A percentile compares a stretch with the other conserved stretches of the same genome.
Conservation (phyloP, 2,113 vertebrate genomes). For the Rhea pennata region DNA sequence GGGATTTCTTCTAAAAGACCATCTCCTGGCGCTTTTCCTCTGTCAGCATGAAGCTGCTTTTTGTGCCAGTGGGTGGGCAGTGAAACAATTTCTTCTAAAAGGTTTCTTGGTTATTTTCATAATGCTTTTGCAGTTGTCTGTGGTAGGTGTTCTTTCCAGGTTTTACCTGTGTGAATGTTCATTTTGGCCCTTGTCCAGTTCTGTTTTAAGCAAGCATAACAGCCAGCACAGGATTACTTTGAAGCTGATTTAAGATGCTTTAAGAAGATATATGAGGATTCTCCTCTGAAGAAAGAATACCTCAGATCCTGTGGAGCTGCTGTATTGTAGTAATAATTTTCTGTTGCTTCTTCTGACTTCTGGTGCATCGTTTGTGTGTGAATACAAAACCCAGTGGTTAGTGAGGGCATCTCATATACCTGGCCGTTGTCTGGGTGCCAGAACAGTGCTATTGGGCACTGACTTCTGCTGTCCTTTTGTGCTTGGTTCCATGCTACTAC, state of each 20-base stretch:
- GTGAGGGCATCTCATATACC: not conserved
- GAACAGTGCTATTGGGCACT: not conserved
- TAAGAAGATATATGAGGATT: conserved; percentile 35
- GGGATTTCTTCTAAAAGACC: not conserved
- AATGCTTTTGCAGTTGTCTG: not conserved
- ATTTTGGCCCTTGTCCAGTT: conserved; percentile 7
- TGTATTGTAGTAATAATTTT: not conserved
- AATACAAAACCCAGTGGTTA: not conserved
- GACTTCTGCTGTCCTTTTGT: not conserved
- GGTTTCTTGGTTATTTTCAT: conserved; percentile 29
- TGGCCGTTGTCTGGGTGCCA: not conserved
- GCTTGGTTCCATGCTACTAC: not conserved
- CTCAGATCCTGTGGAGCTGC: not conserved
- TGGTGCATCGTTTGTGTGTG: not conserved
- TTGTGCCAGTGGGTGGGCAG: not conserved
- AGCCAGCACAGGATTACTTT: not conserved
- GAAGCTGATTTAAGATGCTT: conserved; percentile 29
- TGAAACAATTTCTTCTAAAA: conserved; percentile 13
- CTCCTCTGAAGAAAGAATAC: conserved; percentile 14
- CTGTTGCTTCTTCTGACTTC: not conserved
- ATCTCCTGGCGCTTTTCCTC: conserved; percentile 2
- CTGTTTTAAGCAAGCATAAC: not conserved
- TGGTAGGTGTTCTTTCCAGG: not conserved
- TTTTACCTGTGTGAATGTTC: conserved; percentile 11
- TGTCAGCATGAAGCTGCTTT: conserved; percentile 1